Evolutionary conservation across 2,888 invertebrate genomes (phyloP).

Genomic region (Pachymerium ferrugineum): DNA sequence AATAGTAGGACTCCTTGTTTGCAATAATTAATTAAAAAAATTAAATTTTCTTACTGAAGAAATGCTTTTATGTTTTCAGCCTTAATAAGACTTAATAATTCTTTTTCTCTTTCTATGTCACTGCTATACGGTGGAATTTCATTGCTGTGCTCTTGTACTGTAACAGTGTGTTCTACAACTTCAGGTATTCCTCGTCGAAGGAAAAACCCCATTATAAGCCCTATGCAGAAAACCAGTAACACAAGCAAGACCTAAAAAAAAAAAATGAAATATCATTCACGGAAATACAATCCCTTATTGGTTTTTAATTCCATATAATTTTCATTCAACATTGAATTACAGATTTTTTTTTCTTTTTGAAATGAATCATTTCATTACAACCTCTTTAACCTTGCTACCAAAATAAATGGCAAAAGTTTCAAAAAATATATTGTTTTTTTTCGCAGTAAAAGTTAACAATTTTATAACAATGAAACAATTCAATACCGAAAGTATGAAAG

Average conservation of each 20-base stretch:
- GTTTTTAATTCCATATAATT: too few species aligned
- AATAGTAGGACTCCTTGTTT: not conserved
- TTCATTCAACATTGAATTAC: too few species aligned
- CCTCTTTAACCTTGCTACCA: too few species aligned
- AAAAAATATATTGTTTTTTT: too few species aligned
- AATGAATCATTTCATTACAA: too few species aligned
- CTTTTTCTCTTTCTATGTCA: not conserved
- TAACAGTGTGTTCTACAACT: not conserved
- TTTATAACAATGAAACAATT: too few species aligned
- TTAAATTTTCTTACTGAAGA: conserved; percentile 29
- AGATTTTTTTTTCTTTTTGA: too few species aligned
- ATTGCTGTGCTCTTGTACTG: not conserved
- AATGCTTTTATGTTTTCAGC: conserved; percentile 32
- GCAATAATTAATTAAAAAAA: not conserved
- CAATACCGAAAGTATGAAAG: not conserved
- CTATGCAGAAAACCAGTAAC: conserved; percentile 31
- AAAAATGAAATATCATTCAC: not conserved
- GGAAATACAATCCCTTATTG: too few species aligned
- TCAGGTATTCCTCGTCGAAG: conserved; percentile 29
- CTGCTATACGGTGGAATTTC: conserved; percentile 1
- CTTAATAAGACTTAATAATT: conserved; percentile 23
- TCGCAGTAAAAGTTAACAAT: too few species aligned
- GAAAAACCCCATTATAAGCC: conserved; percentile 33
- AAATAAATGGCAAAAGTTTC: too few species aligned
- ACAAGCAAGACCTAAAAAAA: conserved; percentile 31